Evolutionary conservation across 2,113 vertebrate species (phyloP).

Genomic region (Lontra canadensis): DNA sequence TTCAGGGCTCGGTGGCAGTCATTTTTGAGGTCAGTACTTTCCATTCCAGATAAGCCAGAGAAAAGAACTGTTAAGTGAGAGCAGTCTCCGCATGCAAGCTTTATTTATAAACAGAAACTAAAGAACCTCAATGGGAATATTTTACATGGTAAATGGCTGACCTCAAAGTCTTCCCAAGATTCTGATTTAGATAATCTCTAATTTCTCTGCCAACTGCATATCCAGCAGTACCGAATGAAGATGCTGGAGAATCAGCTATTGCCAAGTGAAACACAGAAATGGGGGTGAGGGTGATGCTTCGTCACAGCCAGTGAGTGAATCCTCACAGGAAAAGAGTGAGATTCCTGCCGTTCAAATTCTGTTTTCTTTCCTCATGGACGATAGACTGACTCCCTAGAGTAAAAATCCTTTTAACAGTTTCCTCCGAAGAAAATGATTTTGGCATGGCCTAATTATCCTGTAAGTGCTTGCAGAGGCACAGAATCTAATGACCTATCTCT

Average conservation of each 20-base stretch:
- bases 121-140: not conserved
- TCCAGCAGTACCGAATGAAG: not conserved
- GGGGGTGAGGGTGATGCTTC: fast-evolving
- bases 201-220: not conserved
- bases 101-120: slow-evolving; percentile 46
- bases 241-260: not conserved
- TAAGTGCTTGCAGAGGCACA: not conserved
- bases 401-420: not conserved
- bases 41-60: slow-evolving; percentile 56
- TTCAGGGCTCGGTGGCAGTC: not conserved
- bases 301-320: not conserved
- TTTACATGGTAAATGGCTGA: not conserved
- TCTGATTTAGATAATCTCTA: not conserved
- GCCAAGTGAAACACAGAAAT: not conserved
- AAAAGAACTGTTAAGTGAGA: slow-evolving; percentile 9
- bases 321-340: not conserved
- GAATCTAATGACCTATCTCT: not conserved
- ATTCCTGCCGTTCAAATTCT: not conserved
- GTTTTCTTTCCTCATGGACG: not conserved
- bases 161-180: not conserved
- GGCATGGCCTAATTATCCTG: not conserved
- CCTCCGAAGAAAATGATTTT: not conserved
- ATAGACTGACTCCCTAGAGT: not conserved
- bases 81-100: not conserved
- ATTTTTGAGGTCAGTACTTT: slow-evolving; percentile 59